A percentile compares a stretch with the other conserved stretches of the same genome.
These are phyloP conservation scores for Rynchops niger DNA, from an alignment of 2,113 vertebrate genomes.

Conservation along the genomic window DNA sequence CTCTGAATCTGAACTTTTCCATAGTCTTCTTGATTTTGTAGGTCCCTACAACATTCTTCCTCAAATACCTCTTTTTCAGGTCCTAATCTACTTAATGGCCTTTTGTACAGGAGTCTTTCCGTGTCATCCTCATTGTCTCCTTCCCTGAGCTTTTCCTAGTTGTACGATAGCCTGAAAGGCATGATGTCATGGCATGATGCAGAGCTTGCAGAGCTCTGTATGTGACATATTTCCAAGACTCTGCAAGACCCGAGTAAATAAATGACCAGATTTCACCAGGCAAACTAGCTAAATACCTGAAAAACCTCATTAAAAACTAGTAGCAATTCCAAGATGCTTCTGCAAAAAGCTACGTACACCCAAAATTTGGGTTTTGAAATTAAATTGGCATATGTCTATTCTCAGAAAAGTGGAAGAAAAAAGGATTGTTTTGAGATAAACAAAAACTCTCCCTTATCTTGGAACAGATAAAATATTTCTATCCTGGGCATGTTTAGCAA, in stretches of 20 bases:
- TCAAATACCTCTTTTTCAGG: background rate
- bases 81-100: background rate
- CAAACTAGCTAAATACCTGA: background rate
- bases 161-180: background rate
- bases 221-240: background rate
- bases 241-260: background rate
- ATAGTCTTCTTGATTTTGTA: background rate
- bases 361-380: background rate
- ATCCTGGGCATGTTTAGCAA: background rate
- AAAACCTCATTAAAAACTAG: background rate
- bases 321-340: background rate
- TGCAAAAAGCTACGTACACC: background rate
- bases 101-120: background rate
- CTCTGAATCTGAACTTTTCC: background rate
- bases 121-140: background rate
- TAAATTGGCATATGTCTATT: background rate
- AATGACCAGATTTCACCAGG: background rate
- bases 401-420: background rate
- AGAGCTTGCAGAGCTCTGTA: background rate
- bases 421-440: background rate
- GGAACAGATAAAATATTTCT: background rate
- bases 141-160: background rate
- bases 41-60: background rate
- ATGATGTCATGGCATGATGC: background rate
- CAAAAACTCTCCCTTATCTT: background rate